Conservation (phyloP, 2,797 vertebrate species). For the Manis crassicaudata region DNA sequence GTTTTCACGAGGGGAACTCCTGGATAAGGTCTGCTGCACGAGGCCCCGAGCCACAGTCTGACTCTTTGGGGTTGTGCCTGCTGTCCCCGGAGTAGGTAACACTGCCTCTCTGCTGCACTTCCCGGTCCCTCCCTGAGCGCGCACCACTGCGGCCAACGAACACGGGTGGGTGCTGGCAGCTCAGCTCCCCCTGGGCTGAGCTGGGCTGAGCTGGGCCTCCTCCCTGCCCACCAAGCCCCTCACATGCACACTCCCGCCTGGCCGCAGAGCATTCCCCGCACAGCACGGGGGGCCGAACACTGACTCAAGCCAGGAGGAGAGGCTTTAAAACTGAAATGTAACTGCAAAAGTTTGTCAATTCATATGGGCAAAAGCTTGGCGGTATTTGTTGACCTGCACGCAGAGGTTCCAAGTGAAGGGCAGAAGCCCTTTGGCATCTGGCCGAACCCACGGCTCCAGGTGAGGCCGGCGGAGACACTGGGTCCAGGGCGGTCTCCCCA, state of each 20-base stretch:
- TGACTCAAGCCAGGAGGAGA: background rate
- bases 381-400: rapidly evolving
- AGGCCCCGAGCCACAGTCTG: background rate
- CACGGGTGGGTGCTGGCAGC: rapidly evolving
- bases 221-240: rapidly evolving
- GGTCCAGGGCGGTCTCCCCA: rapidly evolving
- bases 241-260: rapidly evolving
- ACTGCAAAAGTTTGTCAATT: rapidly evolving
- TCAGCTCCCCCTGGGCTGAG: rapidly evolving
- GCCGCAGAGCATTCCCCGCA: no score
- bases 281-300: rapidly evolving
- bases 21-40: background rate
- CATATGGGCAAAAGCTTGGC: background rate
- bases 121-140: background rate
- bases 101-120: background rate
- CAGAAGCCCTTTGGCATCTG: rapidly evolving
- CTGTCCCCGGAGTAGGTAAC: rapidly evolving
- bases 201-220: rapidly evolving
- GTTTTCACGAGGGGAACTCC: background rate
- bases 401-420: rapidly evolving
- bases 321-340: background rate
- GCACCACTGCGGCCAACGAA: rapidly evolving
- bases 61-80: rapidly evolving
- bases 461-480: background rate
- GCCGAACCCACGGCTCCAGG: rapidly evolving